Evolutionary conservation across 2,797 vertebrate species (phyloP).

Genomic region (Sorex maritimensis): DNA sequence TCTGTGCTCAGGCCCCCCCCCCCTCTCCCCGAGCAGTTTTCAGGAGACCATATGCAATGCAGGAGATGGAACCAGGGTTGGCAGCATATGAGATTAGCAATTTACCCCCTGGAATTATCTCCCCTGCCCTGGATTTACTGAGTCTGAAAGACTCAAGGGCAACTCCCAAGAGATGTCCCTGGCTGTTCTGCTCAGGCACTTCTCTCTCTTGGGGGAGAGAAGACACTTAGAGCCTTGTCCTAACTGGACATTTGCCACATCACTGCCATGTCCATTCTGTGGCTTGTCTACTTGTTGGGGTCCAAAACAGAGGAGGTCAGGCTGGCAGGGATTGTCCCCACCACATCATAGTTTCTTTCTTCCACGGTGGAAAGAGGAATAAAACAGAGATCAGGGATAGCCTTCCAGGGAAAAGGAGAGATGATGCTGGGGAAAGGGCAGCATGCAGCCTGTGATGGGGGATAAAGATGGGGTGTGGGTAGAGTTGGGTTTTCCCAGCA

Average conservation of each 20-base stretch:
- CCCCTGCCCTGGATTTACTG: background rate
- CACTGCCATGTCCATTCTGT: background rate
- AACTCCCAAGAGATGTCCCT: rapidly evolving
- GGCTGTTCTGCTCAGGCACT: background rate
- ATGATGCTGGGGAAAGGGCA: background rate
- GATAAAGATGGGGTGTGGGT: background rate
- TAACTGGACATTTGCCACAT: background rate
- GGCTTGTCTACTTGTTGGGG: background rate
- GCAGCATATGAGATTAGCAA: background rate
- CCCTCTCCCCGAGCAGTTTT: no score
- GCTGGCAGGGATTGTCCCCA: no score
- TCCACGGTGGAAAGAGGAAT: conserved; percentile 39
- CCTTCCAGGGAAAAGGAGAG: background rate
- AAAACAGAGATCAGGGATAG: background rate
- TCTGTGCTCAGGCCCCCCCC: no score
- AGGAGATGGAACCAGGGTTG: background rate
- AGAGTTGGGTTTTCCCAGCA: background rate
- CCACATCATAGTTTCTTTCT: background rate
- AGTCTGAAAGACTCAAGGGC: background rate
- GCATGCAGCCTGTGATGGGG: background rate
- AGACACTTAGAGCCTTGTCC: background rate
- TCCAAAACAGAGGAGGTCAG: background rate
- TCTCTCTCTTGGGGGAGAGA: background rate
- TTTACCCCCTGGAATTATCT: no score
- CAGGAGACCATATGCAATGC: no score